phyloP scores from a whole-genome alignment of 1,140 invertebrate genomes.

The Drosophila subobscura region DNA sequence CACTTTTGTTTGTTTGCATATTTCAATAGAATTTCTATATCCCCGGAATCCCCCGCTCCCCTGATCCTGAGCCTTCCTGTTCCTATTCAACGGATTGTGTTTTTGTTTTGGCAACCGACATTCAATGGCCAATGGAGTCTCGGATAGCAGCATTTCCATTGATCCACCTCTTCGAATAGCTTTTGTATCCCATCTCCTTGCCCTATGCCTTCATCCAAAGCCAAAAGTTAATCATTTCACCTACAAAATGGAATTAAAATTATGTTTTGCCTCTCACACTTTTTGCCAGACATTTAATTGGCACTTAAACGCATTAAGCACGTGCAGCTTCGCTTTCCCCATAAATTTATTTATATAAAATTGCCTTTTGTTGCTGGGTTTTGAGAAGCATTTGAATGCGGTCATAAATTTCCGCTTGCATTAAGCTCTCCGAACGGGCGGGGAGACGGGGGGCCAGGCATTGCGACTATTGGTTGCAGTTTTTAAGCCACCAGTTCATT shows the following conservation, averaged over 20 bases:
- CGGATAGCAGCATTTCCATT: too few relatives aligned
- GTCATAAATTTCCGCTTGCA: constrained; percentile 62
- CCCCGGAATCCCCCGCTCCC: not conserved
- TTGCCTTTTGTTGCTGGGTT: constrained; percentile 13
- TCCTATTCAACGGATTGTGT: constrained; percentile 4
- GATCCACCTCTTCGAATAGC: too few relatives aligned
- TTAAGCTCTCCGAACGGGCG: constrained; percentile 41
- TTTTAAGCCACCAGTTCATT: constrained; percentile 66
- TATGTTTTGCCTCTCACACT: constrained; percentile 32
- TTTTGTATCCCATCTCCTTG: not conserved
- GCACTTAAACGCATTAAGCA: constrained; percentile 64
- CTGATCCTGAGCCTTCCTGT: too few relatives aligned
- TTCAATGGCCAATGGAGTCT: too few relatives aligned
- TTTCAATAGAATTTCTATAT: constrained; percentile 33
- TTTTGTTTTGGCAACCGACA: not conserved
- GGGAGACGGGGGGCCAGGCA: constrained; percentile 30
- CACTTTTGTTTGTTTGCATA: constrained; percentile 46
- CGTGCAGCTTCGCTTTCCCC: constrained; percentile 35
- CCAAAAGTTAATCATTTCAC: constrained; percentile 61
- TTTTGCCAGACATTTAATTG: constrained; percentile 53
- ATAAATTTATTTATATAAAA: constrained; percentile 12
- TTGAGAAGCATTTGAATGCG: constrained; percentile 58
- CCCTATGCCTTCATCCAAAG: constrained; percentile 39
- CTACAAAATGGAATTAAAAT: constrained; percentile 67
- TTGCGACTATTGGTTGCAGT: constrained; percentile 56